Evolutionary conservation across 37 sponge, comb jelly and placozoan genomes (phyloP), one percentile per base, ranked within the genome.

Genomic region (Hormiphora californensis): DNA sequence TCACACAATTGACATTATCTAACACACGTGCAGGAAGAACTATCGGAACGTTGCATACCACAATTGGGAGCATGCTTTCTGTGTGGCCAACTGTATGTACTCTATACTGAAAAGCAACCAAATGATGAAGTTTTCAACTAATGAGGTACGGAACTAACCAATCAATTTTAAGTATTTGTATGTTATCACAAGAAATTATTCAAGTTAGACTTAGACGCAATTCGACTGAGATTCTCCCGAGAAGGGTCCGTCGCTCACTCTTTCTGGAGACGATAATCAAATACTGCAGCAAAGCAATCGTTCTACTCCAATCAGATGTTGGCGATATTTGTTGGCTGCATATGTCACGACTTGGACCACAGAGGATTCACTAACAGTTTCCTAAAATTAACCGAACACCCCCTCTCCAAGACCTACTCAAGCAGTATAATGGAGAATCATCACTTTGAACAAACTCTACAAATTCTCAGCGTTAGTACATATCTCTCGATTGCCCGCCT

Each of bases 41-140:
- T 93, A 93, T 35, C 92, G 90, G 28, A 32, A 68, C 11, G 86
- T 89, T 0, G 67, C 89, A 27, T 93, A 93, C 51, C 93, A 93
- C 67, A 93, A 93, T 51, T 93, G 93, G 93, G 73, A 90, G 40
- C 93, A 93, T 61, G 93, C 89, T 21, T 90, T 93, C 54, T 89
- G 54, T 43, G 91, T 91, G 31, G 91, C 91, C 7, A 90, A 93
- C 55, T 87, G 90, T 30, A 89, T 87, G 54, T 93, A 90, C 59
- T 55, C 41, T n/a, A 89, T 91, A 22, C 44, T 93, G 39, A 85
- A 69, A 28, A 28, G 49, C 19, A 49, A 57, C 23, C 61, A 57
- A 57, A 30, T 57, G 5, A 57, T 57, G 61, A 19, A 30, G 30
- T 57, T 57, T 57, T 19, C 61, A 5, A 57, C 61, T 15, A 57